phyloP scores from a whole-genome alignment of 2,113 vertebrate species.

The Austrofundulus limnaeus region DNA sequence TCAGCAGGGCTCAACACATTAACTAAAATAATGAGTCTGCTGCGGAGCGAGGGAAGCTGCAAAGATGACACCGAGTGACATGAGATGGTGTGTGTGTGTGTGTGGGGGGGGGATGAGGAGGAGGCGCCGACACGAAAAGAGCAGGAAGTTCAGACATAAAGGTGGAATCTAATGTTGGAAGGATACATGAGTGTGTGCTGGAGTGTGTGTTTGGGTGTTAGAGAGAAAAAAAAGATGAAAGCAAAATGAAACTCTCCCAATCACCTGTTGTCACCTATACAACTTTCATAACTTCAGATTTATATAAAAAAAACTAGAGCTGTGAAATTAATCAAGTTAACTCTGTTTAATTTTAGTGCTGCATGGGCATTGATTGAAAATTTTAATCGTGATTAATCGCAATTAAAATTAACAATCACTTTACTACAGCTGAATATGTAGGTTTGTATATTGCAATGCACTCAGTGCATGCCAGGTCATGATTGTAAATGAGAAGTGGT shows the following conservation, averaged over 20 bases:
- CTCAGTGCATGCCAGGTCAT: no score
- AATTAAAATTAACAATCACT: no score
- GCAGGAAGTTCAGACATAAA: conserved; percentile 23
- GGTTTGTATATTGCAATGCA: no score
- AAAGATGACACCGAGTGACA: conserved; percentile 30
- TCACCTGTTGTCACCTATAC: conserved; percentile 34
- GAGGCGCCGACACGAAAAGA: not conserved
- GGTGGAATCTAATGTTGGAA: conserved; percentile 2
- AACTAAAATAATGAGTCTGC: conserved; percentile 62
- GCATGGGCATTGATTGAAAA: no score
- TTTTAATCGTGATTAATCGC: no score
- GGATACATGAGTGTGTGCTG: conserved; percentile 14
- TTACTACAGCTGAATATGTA: no score
- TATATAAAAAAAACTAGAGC: no score
- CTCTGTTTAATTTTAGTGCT: no score
- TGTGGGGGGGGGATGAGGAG: conserved; percentile 3
- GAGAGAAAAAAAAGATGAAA: not conserved
- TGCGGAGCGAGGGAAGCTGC: conserved; percentile 18
- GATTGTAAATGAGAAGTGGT: no score
- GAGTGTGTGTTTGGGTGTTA: conserved; percentile 11
- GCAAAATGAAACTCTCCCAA: conserved; percentile 45
- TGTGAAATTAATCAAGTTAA: no score
- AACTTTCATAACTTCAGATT: conserved; percentile 25
- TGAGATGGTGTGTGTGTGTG: no score
- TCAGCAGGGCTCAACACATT: conserved; percentile 61